A percentile compares a stretch with the other conserved stretches of the same genome.
Conservation (phyloP, 2,888 invertebrate species). For the Keiferia lycopersicella region DNA sequence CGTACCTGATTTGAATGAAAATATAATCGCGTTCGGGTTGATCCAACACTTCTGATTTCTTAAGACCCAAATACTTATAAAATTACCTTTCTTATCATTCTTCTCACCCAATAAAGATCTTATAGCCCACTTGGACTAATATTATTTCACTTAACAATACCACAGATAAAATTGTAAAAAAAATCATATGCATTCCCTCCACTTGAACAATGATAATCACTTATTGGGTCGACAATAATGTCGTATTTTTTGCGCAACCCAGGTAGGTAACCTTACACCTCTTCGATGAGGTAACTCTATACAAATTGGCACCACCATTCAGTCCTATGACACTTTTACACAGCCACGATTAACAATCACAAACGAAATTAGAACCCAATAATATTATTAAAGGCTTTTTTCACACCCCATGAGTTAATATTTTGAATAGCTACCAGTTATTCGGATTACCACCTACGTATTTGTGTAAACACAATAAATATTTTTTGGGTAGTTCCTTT, state of each 20-base stretch:
- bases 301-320: slow-evolving; percentile 77
- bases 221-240: slow-evolving; percentile 53
- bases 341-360: slow-evolving; percentile 72
- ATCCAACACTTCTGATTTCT: too few species aligned
- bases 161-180: slow-evolving; percentile 28
- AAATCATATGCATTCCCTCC: slow-evolving; percentile 39
- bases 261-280: slow-evolving; percentile 59
- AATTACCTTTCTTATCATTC: not conserved
- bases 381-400: slow-evolving; percentile 73
- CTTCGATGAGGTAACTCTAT: slow-evolving; percentile 65
- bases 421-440: slow-evolving; percentile 54
- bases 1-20: too few species aligned
- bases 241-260: slow-evolving; percentile 54
- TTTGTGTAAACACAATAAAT: slow-evolving; percentile 80
- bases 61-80: not conserved
- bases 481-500: slow-evolving; percentile 65
- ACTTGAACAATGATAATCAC: slow-evolving; percentile 53
- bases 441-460: slow-evolving; percentile 79
- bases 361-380: slow-evolving; percentile 82
- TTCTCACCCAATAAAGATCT: slow-evolving; percentile 16
- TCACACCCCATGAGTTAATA: slow-evolving; percentile 51
- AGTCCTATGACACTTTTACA: slow-evolving; percentile 75
- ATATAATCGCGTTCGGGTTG: too few species aligned
- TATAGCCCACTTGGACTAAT: slow-evolving; percentile 40
- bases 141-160: slow-evolving; percentile 30